phyloP scores from a whole-genome alignment of 1,140 invertebrate genomes.

The Apis cerana region DNA sequence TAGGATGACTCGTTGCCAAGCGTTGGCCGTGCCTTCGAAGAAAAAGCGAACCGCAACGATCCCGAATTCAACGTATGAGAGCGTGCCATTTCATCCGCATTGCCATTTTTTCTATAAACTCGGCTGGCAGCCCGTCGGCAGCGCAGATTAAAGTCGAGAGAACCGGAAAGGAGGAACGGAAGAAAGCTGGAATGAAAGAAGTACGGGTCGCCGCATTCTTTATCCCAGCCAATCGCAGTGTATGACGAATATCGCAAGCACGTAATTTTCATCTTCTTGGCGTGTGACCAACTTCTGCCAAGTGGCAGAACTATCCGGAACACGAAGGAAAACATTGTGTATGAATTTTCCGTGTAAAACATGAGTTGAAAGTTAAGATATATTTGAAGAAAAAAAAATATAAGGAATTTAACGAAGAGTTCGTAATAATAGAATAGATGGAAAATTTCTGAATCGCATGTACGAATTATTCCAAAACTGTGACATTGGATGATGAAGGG shows the following conservation, averaged over 20 bases:
- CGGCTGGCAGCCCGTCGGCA: neutral
- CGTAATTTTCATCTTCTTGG: slow-evolving; percentile 52
- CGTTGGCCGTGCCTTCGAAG: slow-evolving; percentile 3
- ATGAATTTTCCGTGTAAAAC: neutral
- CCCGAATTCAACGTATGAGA: slow-evolving; percentile 7
- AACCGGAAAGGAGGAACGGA: neutral
- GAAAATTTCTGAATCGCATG: too few species aligned
- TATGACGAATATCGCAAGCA: slow-evolving; percentile 45
- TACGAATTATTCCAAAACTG: too few species aligned
- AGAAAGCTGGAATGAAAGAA: slow-evolving; percentile 45
- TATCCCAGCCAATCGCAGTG: slow-evolving; percentile 35
- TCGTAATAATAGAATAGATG: too few species aligned
- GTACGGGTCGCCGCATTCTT: slow-evolving; percentile 35
- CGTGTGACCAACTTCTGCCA: slow-evolving; percentile 44
- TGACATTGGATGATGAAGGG: too few species aligned
- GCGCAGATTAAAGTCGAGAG: slow-evolving; percentile 28
- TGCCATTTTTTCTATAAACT: slow-evolving; percentile 20
- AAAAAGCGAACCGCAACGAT: slow-evolving; percentile 6
- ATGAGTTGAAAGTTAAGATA: neutral
- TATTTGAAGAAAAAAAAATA: neutral
- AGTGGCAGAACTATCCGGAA: slow-evolving; percentile 30
- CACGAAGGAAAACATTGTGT: neutral
- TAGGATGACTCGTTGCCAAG: slow-evolving; percentile 35
- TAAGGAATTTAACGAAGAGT: too few species aligned
- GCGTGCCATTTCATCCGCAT: slow-evolving; percentile 11